A percentile compares a stretch with the other conserved stretches of the same genome.
phyloP scores from a whole-genome alignment of 2,113 vertebrate genomes.

The Corydoras maculifer region DNA sequence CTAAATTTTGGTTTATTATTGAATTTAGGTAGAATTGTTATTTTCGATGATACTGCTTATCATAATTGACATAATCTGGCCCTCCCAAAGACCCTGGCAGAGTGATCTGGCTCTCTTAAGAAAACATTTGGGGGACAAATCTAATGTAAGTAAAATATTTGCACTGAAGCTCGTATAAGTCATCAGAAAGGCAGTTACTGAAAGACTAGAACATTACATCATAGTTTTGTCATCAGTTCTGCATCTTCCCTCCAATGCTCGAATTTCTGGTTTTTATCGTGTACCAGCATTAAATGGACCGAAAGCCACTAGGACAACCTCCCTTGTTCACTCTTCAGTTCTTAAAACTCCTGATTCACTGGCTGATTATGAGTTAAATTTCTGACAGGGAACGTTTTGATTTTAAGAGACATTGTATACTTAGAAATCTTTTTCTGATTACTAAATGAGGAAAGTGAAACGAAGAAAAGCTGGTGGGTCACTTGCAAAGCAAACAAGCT shows the following conservation, averaged over 20 bases:
- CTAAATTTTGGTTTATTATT: too few relatives aligned
- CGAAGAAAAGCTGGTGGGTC: constrained; percentile 2
- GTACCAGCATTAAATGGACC: neutral
- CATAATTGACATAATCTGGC: too few relatives aligned
- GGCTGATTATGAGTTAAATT: constrained; percentile 37
- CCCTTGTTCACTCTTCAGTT: neutral
- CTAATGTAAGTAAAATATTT: too few relatives aligned
- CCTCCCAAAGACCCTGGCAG: too few relatives aligned
- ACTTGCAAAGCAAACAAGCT: constrained; percentile 31
- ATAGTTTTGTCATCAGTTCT: neutral
- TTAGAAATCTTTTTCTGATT: constrained; percentile 33
- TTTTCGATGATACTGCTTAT: too few relatives aligned
- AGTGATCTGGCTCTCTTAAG: too few relatives aligned
- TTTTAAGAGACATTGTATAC: constrained; percentile 40
- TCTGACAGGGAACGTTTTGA: constrained; percentile 27
- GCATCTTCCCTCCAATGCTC: neutral
- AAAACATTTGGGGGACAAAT: too few relatives aligned
- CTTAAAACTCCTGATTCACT: constrained; percentile 25
- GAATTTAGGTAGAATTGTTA: too few relatives aligned
- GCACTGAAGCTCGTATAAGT: too few relatives aligned
- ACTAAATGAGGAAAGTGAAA: constrained; percentile 5
- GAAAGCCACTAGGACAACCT: neutral
- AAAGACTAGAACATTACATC: neutral
- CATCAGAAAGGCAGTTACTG: neutral
- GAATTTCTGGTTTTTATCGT: neutral